phyloP scores from a whole-genome alignment of 2,888 invertebrate species.

The Hypsopygia costalis region DNA sequence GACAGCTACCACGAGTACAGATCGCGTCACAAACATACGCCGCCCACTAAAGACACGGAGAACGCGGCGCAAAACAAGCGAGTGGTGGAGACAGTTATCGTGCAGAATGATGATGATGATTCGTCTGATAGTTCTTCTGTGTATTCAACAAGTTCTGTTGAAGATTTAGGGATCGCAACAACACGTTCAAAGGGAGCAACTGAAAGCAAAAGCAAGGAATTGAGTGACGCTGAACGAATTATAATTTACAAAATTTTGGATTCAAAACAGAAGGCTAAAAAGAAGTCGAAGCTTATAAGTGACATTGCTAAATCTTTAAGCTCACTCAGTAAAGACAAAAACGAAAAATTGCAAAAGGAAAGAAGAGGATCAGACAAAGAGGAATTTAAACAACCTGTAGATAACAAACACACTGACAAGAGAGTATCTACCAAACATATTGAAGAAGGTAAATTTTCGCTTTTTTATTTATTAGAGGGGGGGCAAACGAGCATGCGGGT shows the following conservation, averaged over 20 bases:
- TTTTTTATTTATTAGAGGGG: conserved; percentile 41
- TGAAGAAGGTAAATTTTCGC: conserved; percentile 40
- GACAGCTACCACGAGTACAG: conserved; percentile 72
- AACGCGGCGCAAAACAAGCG: conserved; percentile 24
- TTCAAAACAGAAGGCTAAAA: conserved; percentile 39
- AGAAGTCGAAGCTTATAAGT: conserved; percentile 32
- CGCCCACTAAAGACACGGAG: conserved; percentile 59
- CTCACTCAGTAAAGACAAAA: conserved; percentile 30
- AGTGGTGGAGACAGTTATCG: conserved; percentile 37
- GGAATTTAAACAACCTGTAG: no score
- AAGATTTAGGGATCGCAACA: conserved; percentile 31
- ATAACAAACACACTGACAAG: conserved; percentile 17
- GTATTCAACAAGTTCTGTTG: conserved; percentile 49
- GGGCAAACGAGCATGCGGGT: no score
- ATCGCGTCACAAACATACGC: conserved; percentile 68
- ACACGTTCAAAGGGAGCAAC: conserved; percentile 20
- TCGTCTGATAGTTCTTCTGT: conserved; percentile 34
- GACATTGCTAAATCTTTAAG: conserved; percentile 40
- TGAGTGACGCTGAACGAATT: conserved; percentile 60
- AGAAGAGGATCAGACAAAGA: no score
- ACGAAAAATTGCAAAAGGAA: conserved; percentile 9
- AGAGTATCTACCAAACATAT: conserved; percentile 39
- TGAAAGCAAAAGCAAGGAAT: conserved; percentile 22
- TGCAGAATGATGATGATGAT: conserved; percentile 32
- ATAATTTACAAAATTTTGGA: conserved; percentile 67